Conservation (phyloP, 2,888 invertebrate genomes). For the Automeris io region DNA sequence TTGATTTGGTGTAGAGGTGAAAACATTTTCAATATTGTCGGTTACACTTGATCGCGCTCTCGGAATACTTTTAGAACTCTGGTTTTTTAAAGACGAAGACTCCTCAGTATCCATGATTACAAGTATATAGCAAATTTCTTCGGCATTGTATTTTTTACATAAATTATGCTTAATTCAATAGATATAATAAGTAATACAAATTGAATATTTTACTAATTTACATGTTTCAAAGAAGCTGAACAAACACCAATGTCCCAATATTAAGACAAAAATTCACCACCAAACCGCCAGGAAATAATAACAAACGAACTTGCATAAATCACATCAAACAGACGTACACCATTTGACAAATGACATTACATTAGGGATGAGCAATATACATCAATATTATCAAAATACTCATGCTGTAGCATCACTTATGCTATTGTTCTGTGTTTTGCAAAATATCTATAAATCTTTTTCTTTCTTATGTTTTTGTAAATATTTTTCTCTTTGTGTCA, state of each 20-base stretch:
- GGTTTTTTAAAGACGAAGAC: conserved; percentile 35
- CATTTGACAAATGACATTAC: conserved; percentile 17
- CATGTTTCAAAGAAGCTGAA: conserved; percentile 6
- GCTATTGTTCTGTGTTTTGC: too few species aligned
- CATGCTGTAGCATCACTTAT: too few species aligned
- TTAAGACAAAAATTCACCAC: conserved; percentile 11
- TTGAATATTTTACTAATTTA: too few species aligned
- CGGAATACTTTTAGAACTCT: conserved; percentile 31
- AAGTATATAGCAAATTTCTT: conserved; percentile 40
- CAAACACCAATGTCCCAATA: conserved; percentile 11
- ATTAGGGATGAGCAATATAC: too few species aligned
- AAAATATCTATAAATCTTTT: too few species aligned
- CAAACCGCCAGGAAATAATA: conserved; percentile 27
- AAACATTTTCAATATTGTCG: conserved; percentile 45
- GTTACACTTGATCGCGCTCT: conserved; percentile 34
- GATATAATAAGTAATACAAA: conserved; percentile 11
- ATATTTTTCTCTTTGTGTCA: too few species aligned
- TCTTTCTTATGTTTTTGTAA: too few species aligned
- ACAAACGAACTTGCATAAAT: conserved; percentile 27
- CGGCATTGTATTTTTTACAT: conserved; percentile 52
- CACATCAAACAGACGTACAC: conserved; percentile 18
- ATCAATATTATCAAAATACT: too few species aligned
- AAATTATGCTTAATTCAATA: conserved; percentile 38
- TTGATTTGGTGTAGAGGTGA: conserved; percentile 49
- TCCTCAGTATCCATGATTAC: conserved; percentile 63